These are phyloP conservation scores for Monopis laevigella DNA, from an alignment of 2,888 invertebrate genomes.

Conservation along the genomic window DNA sequence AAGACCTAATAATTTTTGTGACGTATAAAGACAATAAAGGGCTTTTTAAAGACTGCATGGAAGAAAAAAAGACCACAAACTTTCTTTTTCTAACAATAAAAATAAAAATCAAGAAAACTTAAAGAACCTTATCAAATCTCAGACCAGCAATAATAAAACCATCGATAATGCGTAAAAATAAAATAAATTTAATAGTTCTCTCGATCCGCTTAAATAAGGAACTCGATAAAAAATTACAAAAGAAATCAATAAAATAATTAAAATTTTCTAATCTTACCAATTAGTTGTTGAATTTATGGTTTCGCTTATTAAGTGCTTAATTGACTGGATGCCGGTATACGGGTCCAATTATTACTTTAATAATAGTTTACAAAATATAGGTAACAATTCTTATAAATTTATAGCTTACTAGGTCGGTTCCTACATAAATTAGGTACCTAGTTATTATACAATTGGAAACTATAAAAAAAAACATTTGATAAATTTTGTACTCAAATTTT, in stretches of 20 bases:
- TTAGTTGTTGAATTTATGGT: conserved; percentile 54
- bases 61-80: no score
- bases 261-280: conserved; percentile 57
- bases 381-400: conserved; percentile 2
- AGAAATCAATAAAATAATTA: conserved; percentile 63
- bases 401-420: no score
- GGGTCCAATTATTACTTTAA: conserved; percentile 12
- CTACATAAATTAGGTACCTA: no score
- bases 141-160: neutral
- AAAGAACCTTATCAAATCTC: no score
- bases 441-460: no score
- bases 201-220: conserved; percentile 39
- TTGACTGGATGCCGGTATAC: conserved; percentile 13
- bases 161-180: conserved; percentile 25
- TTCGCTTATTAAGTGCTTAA: conserved; percentile 31
- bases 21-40: no score
- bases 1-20: no score
- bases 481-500: no score
- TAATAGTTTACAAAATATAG: conserved; percentile 6
- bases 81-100: no score
- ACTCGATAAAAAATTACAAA: conserved; percentile 60
- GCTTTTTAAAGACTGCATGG: no score
- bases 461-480: no score
- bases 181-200: conserved; percentile 44
- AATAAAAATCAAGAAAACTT: no score